phyloP scores from a whole-genome alignment of 2,797 vertebrate genomes.

The Pitangus sulphuratus region DNA sequence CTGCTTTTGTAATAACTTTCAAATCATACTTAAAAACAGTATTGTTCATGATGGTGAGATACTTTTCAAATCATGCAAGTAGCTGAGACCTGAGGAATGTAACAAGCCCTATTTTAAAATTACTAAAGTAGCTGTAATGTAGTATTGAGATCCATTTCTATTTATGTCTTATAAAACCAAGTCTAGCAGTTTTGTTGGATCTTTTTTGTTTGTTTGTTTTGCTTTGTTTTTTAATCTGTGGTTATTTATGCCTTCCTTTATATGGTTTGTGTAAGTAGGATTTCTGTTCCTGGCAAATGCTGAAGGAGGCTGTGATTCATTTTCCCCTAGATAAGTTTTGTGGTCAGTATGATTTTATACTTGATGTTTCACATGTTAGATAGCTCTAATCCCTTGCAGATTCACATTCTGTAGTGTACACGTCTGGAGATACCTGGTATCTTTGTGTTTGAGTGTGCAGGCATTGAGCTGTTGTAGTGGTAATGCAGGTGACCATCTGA shows the following conservation, averaged over 20 bases:
- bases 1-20: not conserved
- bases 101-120: not conserved
- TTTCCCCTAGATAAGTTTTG: not conserved
- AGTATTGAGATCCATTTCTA: not conserved
- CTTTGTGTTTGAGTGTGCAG: not conserved
- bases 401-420: not conserved
- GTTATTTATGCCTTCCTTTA: not conserved
- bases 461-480: fast-evolving
- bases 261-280: not conserved
- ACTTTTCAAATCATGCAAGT: not conserved
- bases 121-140: not conserved
- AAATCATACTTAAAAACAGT: not conserved
- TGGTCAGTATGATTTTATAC: not conserved
- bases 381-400: not conserved
- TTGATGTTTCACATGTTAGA: not conserved
- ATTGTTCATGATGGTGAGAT: not conserved
- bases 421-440: not conserved
- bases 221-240: not conserved
- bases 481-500: not conserved
- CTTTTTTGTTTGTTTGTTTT: too few relatives aligned
- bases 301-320: not conserved
- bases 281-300: not conserved
- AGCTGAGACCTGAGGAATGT: not conserved
- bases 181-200: not conserved
- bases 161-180: not conserved